phyloP scores from a whole-genome alignment of 2,888 invertebrate genomes.

The Sesia bembeciformis region DNA sequence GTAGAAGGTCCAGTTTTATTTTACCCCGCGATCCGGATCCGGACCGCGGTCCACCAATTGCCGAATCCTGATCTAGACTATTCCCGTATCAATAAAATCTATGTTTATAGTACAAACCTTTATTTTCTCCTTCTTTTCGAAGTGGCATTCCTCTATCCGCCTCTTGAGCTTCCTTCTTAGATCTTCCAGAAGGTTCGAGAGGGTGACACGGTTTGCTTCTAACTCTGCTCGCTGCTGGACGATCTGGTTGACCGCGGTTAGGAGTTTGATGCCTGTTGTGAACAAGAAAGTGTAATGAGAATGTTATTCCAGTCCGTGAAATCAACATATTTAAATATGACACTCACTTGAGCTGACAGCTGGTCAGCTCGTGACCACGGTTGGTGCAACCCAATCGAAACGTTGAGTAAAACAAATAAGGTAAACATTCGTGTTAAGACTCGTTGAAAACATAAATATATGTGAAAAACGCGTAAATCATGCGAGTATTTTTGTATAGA shows the following conservation, averaged over 20 bases:
- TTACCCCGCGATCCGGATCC: not conserved
- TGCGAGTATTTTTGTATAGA: too few relatives aligned
- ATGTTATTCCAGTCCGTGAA: too few relatives aligned
- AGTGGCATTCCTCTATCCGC: constrained; percentile 54
- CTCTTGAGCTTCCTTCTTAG: constrained; percentile 51
- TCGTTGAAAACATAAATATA: too few relatives aligned
- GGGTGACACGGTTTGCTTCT: constrained; percentile 47
- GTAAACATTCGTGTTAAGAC: too few relatives aligned
- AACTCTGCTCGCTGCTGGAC: constrained; percentile 59
- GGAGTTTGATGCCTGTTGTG: constrained; percentile 53
- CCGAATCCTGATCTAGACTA: not conserved
- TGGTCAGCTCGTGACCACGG: too few relatives aligned
- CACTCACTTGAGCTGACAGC: too few relatives aligned
- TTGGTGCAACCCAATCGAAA: too few relatives aligned
- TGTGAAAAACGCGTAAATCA: too few relatives aligned
- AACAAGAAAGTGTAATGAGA: too few relatives aligned
- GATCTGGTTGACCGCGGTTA: constrained; percentile 60
- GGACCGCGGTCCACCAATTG: too few relatives aligned
- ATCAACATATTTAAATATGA: too few relatives aligned
- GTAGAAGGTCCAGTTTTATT: not conserved
- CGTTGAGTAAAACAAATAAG: too few relatives aligned
- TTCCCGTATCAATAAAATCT: not conserved
- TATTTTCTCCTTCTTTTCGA: constrained; percentile 56
- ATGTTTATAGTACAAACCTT: constrained; percentile 24
- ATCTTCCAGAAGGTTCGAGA: constrained; percentile 55